A percentile compares a stretch with the other conserved stretches of the same genome.
Evolutionary conservation across 1,140 invertebrate genomes (phyloP).

Genomic region (Patella vulgata): DNA sequence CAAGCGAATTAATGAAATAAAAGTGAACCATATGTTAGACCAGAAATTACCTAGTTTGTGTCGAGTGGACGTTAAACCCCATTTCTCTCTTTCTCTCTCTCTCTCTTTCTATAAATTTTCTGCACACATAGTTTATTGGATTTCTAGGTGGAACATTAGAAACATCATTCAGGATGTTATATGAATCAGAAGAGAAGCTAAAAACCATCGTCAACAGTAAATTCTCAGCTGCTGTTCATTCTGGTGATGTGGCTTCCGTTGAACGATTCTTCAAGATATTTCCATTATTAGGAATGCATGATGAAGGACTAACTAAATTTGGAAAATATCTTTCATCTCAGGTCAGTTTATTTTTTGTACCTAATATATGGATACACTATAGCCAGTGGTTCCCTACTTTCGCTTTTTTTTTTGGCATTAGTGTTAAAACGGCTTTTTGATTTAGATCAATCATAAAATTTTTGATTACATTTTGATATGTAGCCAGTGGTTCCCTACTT

Average conservation of each 20-base stretch:
- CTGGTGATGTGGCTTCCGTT: constrained; percentile 87
- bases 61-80: too few relatives aligned
- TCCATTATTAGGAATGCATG: constrained; percentile 91
- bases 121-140: neutral
- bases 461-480: too few relatives aligned
- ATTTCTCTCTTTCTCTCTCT: too few relatives aligned
- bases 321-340: constrained; percentile 86
- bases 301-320: constrained; percentile 91
- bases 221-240: constrained; percentile 91
- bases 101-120: too few relatives aligned
- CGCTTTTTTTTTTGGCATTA: constrained; percentile 1
- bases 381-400: neutral
- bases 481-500: too few relatives aligned
- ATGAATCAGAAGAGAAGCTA: constrained; percentile 84
- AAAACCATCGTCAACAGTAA: constrained; percentile 79
- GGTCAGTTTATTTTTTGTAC: constrained; percentile 41
- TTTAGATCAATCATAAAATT: too few relatives aligned
- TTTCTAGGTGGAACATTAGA: constrained; percentile 77
- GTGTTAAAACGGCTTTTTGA: too few relatives aligned
- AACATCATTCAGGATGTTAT: constrained; percentile 81
- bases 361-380: too few relatives aligned
- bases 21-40: too few relatives aligned
- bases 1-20: too few relatives aligned
- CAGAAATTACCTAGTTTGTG: too few relatives aligned
- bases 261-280: constrained; percentile 99